phyloP scores from a whole-genome alignment of 2,113 vertebrate genomes.

The Columba janthina region DNA sequence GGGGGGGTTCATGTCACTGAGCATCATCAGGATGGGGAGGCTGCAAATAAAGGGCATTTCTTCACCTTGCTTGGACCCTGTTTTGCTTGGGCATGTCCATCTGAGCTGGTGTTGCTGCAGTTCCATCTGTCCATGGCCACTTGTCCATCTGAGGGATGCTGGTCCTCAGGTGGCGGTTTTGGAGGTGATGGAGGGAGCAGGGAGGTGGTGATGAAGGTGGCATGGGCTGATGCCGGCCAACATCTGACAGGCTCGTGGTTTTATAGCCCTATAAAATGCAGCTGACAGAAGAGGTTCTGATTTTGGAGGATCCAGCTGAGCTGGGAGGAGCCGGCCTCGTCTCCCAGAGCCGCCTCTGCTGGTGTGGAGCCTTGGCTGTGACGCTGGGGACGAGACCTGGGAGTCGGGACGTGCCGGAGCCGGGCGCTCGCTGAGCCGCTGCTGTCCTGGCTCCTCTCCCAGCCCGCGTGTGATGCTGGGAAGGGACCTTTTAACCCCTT shows the following conservation, averaged over 20 bases:
- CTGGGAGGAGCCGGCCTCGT: conserved; percentile 10
- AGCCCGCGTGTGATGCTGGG: conserved; percentile 36
- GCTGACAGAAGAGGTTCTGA: conserved; percentile 69
- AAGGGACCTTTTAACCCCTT: not conserved
- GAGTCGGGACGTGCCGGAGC: conserved; percentile 43
- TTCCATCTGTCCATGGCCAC: fast-evolving
- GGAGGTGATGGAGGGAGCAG: not conserved
- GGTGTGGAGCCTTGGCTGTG: conserved; percentile 31
- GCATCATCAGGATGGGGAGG: fast-evolving
- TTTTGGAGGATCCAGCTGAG: conserved; percentile 62
- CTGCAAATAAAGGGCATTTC: fast-evolving
- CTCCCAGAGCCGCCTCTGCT: not conserved
- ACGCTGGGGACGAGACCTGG: conserved; percentile 25
- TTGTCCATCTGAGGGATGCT: not conserved
- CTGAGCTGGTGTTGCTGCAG: not conserved
- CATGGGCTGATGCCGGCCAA: not conserved
- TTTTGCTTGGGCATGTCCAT: not conserved
- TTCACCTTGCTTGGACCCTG: fast-evolving
- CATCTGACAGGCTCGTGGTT: conserved; percentile 34
- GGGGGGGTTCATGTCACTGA: not conserved
- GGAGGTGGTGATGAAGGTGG: not conserved
- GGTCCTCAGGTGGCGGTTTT: not conserved
- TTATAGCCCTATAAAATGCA: conserved; percentile 77
- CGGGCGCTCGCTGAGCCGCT: not conserved
- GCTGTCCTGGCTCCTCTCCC: conserved; percentile 54